A percentile compares a stretch with the other conserved stretches of the same genome.
These are phyloP conservation scores for Azemiops feae DNA, from an alignment of 2,113 vertebrate genomes.

Conservation along the genomic window DNA sequence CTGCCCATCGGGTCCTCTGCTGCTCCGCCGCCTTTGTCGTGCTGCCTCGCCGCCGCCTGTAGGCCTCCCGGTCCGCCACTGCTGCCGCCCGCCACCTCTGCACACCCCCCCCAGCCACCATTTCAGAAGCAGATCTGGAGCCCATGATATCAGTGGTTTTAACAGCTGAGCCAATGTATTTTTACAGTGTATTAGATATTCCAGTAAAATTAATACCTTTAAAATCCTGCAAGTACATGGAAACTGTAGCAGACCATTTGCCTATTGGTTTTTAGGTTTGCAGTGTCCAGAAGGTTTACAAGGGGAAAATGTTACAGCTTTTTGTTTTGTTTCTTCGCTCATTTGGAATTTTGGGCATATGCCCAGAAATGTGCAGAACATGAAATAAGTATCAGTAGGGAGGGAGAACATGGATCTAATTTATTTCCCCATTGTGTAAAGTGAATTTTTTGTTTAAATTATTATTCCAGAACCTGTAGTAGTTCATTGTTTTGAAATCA, in stretches of 20 bases:
- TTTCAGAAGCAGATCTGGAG: background rate
- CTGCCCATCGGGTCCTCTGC: too few relatives aligned
- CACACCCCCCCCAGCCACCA: background rate
- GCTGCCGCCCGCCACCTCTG: too few relatives aligned
- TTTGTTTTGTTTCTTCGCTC: background rate
- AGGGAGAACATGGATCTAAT: background rate
- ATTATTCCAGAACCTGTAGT: background rate
- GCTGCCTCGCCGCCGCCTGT: too few relatives aligned
- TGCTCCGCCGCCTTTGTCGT: too few relatives aligned
- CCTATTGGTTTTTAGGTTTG: background rate
- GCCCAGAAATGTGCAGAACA: background rate
- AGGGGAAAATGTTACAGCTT: background rate
- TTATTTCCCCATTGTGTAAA: background rate
- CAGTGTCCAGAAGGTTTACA: background rate
- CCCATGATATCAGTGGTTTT: background rate
- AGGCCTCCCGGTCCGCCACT: too few relatives aligned
- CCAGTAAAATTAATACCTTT: background rate
- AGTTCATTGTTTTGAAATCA: background rate
- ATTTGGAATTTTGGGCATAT: background rate
- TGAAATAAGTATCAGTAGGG: background rate
- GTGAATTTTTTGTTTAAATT: background rate
- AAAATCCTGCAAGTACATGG: background rate
- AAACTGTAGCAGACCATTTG: background rate
- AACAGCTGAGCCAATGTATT: background rate
- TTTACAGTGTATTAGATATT: background rate